These are phyloP conservation scores for Corythoichthys intestinalis DNA, from an alignment of 2,113 vertebrate genomes.

Conservation along the genomic window DNA sequence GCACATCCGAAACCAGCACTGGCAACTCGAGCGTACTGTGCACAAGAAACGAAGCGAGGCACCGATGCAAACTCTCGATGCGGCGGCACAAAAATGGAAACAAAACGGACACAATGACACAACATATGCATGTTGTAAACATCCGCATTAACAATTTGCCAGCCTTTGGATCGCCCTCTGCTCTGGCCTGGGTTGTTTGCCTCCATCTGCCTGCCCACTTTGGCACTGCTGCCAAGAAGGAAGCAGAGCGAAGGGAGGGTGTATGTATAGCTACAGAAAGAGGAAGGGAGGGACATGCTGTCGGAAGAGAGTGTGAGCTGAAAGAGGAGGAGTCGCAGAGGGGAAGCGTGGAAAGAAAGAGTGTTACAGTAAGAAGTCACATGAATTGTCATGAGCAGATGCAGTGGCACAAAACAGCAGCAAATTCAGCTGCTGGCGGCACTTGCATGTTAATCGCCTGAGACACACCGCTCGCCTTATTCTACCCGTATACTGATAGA, in stretches of 20 bases:
- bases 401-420: conserved; percentile 25
- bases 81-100: background rate
- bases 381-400: conserved; percentile 30
- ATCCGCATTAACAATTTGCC: conserved; percentile 50
- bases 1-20: conserved; percentile 29
- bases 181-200: conserved; percentile 67
- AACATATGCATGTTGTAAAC: conserved; percentile 40
- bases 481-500: conserved; percentile 28
- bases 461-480: conserved; percentile 25
- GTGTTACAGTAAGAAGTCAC: conserved; percentile 40
- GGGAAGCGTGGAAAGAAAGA: conserved; percentile 19
- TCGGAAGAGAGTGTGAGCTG: conserved; percentile 46
- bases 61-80: conserved; percentile 21
- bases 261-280: conserved; percentile 52
- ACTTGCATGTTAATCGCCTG: conserved; percentile 32
- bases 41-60: conserved; percentile 25
- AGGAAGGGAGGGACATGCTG: conserved; percentile 67
- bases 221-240: conserved; percentile 68
- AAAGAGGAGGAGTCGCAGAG: conserved; percentile 53
- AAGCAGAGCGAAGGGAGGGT: conserved; percentile 53
- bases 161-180: conserved; percentile 66
- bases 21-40: conserved; percentile 35
- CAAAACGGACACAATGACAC: conserved; percentile 18
- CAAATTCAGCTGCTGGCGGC: conserved; percentile 25
- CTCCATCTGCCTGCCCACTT: conserved; percentile 67